A percentile compares a stretch with the other conserved stretches of the same genome.
These are phyloP conservation scores for Scortum barcoo DNA, from an alignment of 2,113 vertebrate species.

Conservation along the genomic window DNA sequence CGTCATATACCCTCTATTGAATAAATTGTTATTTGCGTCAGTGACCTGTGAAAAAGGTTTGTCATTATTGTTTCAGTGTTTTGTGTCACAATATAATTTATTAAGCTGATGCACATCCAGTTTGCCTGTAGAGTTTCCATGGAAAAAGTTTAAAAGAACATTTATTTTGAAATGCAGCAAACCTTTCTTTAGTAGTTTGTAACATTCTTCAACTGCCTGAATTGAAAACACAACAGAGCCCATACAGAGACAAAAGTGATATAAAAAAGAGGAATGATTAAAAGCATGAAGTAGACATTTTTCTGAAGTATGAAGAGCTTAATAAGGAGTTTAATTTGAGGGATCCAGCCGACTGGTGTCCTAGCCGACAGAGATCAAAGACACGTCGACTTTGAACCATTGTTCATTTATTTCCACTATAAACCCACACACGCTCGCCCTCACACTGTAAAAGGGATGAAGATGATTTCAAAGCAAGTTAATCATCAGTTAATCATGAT, in stretches of 20 bases:
- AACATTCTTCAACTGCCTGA: not conserved
- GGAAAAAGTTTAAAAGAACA: not conserved
- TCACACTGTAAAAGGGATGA: not conserved
- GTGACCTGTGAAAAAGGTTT: not conserved
- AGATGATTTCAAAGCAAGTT: slow-evolving; percentile 13
- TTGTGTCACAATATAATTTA: not conserved
- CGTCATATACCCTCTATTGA: not conserved
- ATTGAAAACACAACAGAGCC: not conserved
- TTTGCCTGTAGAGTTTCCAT: not conserved
- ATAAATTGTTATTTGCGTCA: not conserved
- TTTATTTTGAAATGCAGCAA: slow-evolving; percentile 8
- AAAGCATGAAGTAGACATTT: not conserved
- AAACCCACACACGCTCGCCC: slow-evolving; percentile 8
- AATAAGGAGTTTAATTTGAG: slow-evolving; percentile 4
- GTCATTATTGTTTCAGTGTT: not conserved
- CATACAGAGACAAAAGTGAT: not conserved
- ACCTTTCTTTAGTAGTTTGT: not conserved
- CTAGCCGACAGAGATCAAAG: slow-evolving; percentile 28
- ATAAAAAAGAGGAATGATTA: not conserved
- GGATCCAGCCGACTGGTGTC: slow-evolving; percentile 9
- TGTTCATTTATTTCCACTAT: slow-evolving; percentile 13
- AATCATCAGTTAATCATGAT: slow-evolving; percentile 32
- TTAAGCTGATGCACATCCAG: not conserved
- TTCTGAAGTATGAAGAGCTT: not conserved
- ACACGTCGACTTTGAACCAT: slow-evolving; percentile 7